Conservation (phyloP, 1,140 invertebrate genomes). For the Drosophila ohnishii region DNA sequence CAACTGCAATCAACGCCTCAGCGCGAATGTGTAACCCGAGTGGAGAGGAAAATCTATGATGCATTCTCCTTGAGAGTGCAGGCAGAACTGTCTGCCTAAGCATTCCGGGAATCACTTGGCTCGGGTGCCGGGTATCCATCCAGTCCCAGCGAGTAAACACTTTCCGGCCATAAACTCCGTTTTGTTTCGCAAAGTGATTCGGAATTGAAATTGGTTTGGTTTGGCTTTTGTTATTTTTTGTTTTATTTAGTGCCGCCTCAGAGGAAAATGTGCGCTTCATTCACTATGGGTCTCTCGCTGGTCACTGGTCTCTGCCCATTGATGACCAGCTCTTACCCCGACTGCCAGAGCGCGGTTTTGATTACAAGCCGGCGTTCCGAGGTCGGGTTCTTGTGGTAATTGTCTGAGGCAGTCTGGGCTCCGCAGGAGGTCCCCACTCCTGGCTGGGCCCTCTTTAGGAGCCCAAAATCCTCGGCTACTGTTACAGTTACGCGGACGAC, state of each 20-base stretch:
- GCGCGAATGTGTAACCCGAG: constrained; percentile 25
- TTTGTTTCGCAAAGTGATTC: constrained; percentile 42
- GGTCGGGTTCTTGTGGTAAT: constrained; percentile 58
- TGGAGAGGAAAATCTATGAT: constrained; percentile 23
- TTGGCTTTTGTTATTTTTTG: constrained; percentile 24
- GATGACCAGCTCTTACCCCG: constrained; percentile 38
- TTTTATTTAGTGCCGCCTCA: constrained; percentile 39
- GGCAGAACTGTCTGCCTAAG: constrained; percentile 26
- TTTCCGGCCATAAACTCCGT: constrained; percentile 52
- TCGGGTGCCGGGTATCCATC: constrained; percentile 27
- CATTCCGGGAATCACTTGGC: constrained; percentile 70
- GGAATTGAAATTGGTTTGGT: constrained; percentile 64
- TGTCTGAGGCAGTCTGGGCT: constrained; percentile 40
- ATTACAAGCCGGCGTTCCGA: constrained; percentile 52
- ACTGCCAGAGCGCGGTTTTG: constrained; percentile 39
- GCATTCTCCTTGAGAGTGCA: constrained; percentile 3
- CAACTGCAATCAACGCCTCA: constrained; percentile 50
- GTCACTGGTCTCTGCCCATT: constrained; percentile 41
- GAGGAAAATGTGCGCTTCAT: constrained; percentile 55
- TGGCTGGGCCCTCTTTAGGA: constrained; percentile 9
- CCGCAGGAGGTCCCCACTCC: constrained; percentile 20
- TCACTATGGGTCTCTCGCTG: constrained; percentile 9
- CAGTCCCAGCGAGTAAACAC: constrained; percentile 46
- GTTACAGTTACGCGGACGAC: constrained; percentile 69
- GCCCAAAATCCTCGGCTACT: constrained; percentile 68